Conservation (phyloP, 2,797 vertebrate genomes). For the Pseudotriccus pelzelni region DNA sequence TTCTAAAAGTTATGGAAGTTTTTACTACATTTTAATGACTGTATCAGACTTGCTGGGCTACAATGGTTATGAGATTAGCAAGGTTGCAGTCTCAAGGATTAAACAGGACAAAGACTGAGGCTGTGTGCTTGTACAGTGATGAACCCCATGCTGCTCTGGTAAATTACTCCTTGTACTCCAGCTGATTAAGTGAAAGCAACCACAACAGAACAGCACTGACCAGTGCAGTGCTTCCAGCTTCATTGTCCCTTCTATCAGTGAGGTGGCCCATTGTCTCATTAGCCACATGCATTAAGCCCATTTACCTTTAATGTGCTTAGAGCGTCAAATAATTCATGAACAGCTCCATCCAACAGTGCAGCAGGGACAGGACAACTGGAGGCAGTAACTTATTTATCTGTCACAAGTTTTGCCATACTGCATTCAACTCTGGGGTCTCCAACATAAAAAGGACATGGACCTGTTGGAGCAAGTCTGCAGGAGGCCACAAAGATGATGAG, state of each 20-base stretch:
- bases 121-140: neutral
- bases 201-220: neutral
- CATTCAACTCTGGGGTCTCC: neutral
- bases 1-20: neutral
- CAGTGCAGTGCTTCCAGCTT: neutral
- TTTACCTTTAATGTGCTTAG: neutral
- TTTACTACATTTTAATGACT: neutral
- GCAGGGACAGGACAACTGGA: neutral
- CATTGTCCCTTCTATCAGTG: neutral
- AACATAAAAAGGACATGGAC: neutral
- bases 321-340: neutral
- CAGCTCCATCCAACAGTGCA: neutral
- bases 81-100: neutral
- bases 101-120: neutral
- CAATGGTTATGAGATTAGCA: neutral
- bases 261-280: neutral
- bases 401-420: neutral
- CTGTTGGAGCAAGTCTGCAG: neutral
- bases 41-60: neutral
- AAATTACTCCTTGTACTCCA: neutral
- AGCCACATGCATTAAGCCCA: neutral
- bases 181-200: neutral
- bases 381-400: neutral
- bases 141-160: neutral
- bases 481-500: neutral